Percentiles rank a stretch among this genome's conserved stretches.
Conservation (phyloP, 2,113 vertebrate genomes). For the human region DNA sequence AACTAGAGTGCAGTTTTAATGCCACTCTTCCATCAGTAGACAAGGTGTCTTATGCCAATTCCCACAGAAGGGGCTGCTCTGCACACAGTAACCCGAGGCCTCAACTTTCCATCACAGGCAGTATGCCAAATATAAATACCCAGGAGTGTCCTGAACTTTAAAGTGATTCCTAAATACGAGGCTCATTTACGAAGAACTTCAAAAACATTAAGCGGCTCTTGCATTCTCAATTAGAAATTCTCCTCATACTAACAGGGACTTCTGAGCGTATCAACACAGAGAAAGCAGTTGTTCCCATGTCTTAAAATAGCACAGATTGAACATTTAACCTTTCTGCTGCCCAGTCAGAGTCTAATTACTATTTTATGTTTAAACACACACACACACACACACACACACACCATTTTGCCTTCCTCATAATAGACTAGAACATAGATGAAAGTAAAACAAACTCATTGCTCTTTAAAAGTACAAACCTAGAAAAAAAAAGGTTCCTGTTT, state of each 20-base stretch:
- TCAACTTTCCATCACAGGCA: background rate
- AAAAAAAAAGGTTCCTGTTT: background rate
- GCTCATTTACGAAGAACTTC: conserved; percentile 63
- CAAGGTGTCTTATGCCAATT: background rate
- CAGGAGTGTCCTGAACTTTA: background rate
- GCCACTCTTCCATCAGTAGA: background rate
- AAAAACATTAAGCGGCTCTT: conserved; percentile 64
- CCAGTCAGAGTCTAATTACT: conserved; percentile 65
- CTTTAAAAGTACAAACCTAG: background rate
- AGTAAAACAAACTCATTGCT: background rate
- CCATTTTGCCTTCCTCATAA: conserved; percentile 34
- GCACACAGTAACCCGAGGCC: rapidly evolving
- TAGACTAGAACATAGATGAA: conserved; percentile 39
- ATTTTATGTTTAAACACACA: conserved; percentile 65
- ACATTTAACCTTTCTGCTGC: conserved; percentile 76
- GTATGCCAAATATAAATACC: background rate
- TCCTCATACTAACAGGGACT: conserved; percentile 72
- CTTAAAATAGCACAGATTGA: conserved; percentile 80
- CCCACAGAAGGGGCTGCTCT: conserved; percentile 61
- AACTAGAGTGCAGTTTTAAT: background rate
- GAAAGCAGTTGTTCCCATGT: conserved; percentile 81
- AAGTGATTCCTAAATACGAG: conserved; percentile 42
- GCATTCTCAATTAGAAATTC: conserved; percentile 48
- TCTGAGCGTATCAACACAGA: conserved; percentile 67
- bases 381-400: background rate